Conservation (phyloP, 2,797 vertebrate genomes). For the Rhinatrema bivittatum region DNA sequence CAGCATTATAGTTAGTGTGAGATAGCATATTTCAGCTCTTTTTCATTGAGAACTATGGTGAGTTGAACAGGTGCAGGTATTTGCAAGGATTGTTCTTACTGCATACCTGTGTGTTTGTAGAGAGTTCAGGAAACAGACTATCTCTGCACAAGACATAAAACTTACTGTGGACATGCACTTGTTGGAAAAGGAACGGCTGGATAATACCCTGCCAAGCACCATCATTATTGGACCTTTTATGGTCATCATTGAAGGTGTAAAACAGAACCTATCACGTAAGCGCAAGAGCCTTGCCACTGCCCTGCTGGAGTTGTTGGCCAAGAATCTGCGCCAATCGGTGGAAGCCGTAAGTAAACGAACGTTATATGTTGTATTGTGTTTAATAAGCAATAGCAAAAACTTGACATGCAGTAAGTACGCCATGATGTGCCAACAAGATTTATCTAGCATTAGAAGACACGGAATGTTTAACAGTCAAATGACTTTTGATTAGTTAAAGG, state of each 20-base stretch:
- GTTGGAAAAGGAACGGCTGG: conserved; percentile 61
- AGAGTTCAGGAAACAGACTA: conserved; percentile 44
- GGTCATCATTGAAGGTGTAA: conserved; percentile 61
- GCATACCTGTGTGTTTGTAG: conserved; percentile 44
- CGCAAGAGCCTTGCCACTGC: conserved; percentile 58
- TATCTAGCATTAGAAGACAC: too few relatives aligned
- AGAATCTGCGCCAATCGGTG: conserved; percentile 62
- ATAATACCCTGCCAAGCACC: conserved; percentile 60
- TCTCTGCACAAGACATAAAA: conserved; percentile 56
- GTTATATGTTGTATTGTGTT: too few relatives aligned
- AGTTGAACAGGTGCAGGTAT: too few relatives aligned
- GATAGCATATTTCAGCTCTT: too few relatives aligned
- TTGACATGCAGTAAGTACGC: too few relatives aligned
- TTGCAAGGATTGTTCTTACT: not conserved
- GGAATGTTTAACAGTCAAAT: too few relatives aligned
- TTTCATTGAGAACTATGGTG: too few relatives aligned
- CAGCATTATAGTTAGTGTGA: too few relatives aligned
- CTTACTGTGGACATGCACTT: conserved; percentile 61
- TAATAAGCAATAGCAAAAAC: too few relatives aligned
- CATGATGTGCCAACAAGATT: too few relatives aligned
- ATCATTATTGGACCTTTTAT: conserved; percentile 80
- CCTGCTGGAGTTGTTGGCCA: conserved; percentile 62
- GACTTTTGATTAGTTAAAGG: too few relatives aligned
- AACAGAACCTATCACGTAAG: conserved; percentile 68
- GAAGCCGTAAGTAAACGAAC: conserved; percentile 58